A percentile compares a stretch with the other conserved stretches of the same genome.
Conservation (phyloP, 30 jellyfish, hydroid and myxozoan species). For the Aurelia aurita region DNA sequence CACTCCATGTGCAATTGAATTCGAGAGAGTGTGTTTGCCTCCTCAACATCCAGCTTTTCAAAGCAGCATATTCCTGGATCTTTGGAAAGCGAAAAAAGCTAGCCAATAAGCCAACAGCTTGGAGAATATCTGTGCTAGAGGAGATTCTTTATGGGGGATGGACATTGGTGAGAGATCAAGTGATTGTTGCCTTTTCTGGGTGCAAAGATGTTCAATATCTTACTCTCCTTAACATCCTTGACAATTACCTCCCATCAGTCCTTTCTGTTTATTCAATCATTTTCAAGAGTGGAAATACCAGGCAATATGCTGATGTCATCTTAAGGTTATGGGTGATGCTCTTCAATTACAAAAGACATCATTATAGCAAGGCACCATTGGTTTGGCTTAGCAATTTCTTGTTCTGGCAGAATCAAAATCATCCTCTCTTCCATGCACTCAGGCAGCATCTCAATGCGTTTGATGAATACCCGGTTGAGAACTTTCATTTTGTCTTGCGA, state of each 20-base stretch:
- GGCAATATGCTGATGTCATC: background rate
- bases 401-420: slow-evolving; percentile 5
- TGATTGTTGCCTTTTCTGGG: background rate
- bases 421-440: slow-evolving; percentile 2
- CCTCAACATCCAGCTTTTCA: slow-evolving; percentile 5
- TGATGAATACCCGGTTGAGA: slow-evolving; percentile 41
- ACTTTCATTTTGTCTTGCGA: slow-evolving; percentile 19
- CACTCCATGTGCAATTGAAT: slow-evolving; percentile 52
- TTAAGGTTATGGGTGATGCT: slow-evolving; percentile 29
- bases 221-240: slow-evolving; percentile 9
- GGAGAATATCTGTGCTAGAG: slow-evolving; percentile 1
- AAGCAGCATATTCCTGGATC: slow-evolving; percentile 23
- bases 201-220: slow-evolving; percentile 16
- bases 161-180: slow-evolving; percentile 21
- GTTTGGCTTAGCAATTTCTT: background rate
- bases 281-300: too few relatives aligned
- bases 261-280: background rate
- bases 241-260: slow-evolving; percentile 25
- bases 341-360: slow-evolving; percentile 12
- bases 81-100: slow-evolving; percentile 7
- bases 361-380: too few relatives aligned
- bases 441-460: background rate
- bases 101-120: slow-evolving; percentile 13
- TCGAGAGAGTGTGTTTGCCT: slow-evolving; percentile 27
- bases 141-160: slow-evolving; percentile 17